Evolutionary conservation across 2,113 vertebrate species (phyloP).

Genomic region (Cyanoderma ruficeps): DNA sequence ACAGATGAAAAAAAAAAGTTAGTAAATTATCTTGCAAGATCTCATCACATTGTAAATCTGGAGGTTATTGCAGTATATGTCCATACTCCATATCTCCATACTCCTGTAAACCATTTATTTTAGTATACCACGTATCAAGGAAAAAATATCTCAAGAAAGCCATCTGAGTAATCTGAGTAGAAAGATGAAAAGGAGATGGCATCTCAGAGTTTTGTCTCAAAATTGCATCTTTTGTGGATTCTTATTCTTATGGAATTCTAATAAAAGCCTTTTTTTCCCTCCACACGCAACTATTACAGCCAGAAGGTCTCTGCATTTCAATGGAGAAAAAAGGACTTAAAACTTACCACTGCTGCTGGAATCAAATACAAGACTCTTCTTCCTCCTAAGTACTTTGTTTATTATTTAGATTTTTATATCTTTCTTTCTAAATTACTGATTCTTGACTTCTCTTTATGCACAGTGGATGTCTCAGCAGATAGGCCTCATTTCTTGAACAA

Average conservation of each 20-base stretch:
- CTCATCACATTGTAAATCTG: background rate
- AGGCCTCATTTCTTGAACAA: background rate
- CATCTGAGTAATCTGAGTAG: background rate
- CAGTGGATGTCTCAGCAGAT: background rate
- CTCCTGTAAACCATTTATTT: background rate
- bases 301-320: background rate
- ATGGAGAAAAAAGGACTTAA: background rate
- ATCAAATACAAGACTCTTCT: background rate
- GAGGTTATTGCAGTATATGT: background rate
- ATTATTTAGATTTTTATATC: background rate
- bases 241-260: background rate
- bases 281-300: background rate
- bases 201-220: background rate
- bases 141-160: background rate
- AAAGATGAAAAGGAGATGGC: background rate
- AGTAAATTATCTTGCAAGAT: background rate
- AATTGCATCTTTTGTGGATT: background rate
- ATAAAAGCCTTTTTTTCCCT: fast-evolving
- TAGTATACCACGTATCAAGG: background rate
- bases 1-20: background rate
- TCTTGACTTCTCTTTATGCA: background rate
- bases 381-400: background rate
- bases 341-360: background rate
- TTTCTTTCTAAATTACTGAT: background rate
- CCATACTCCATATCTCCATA: background rate